Conservation (phyloP, 2,888 invertebrate species). For the Melipona bicolor region DNA sequence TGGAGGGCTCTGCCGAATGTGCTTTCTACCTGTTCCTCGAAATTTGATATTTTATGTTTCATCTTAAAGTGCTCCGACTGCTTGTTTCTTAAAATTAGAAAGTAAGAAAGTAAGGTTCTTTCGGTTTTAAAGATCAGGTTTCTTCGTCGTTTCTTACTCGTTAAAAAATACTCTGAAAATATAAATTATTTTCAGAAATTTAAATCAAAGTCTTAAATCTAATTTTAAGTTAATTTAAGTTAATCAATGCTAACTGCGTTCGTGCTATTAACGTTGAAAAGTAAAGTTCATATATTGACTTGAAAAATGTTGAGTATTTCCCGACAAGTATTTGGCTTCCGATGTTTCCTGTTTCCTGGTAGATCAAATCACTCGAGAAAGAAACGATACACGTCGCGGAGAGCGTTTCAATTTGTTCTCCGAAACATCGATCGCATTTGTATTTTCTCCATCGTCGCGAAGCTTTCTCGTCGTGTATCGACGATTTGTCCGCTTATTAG, state of each 20-base stretch:
- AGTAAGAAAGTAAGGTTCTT: background rate
- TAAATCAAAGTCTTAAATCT: too few relatives aligned
- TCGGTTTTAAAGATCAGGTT: background rate
- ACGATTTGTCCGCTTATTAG: conserved; percentile 56
- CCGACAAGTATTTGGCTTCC: too few relatives aligned
- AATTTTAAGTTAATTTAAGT: too few relatives aligned
- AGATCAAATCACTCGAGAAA: background rate
- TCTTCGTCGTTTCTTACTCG: too few relatives aligned
- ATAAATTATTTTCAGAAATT: too few relatives aligned
- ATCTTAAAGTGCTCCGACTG: background rate
- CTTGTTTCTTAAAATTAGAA: background rate
- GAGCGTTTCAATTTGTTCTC: background rate
- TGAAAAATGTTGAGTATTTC: background rate
- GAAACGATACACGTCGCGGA: conserved; percentile 1
- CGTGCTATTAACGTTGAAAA: too few relatives aligned
- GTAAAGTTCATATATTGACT: too few relatives aligned
- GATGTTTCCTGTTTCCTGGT: background rate
- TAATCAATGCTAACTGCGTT: too few relatives aligned
- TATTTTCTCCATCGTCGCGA: background rate
- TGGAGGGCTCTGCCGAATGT: background rate
- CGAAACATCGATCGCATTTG: background rate
- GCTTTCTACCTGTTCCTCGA: background rate
- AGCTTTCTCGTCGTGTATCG: conserved; percentile 1
- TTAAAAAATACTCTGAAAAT: too few relatives aligned
- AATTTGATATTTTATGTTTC: conserved; percentile 10